A percentile compares a stretch with the other conserved stretches of the same genome.
Conservation (phyloP, 2,888 invertebrate species). For the Catonia carolina region DNA sequence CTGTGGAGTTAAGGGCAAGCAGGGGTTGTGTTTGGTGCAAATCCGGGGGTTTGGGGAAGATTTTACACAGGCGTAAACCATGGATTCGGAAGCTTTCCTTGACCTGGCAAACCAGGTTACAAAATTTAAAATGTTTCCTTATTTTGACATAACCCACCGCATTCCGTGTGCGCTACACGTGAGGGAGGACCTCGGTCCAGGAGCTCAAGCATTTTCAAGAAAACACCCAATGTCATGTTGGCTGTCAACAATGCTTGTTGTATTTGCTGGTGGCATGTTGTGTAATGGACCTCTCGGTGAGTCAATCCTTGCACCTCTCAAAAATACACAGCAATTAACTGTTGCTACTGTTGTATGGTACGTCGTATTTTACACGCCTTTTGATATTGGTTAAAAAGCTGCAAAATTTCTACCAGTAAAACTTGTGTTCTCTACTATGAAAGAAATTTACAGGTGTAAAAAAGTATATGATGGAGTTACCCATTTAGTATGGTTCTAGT, state of each 20-base stretch:
- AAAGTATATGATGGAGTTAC: slow-evolving; percentile 89
- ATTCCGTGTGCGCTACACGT: slow-evolving; percentile 90
- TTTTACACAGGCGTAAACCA: slow-evolving; percentile 41
- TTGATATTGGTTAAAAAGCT: slow-evolving; percentile 94
- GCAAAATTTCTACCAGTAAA: slow-evolving; percentile 92
- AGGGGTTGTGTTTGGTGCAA: too few relatives aligned
- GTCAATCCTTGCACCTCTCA: slow-evolving; percentile 89
- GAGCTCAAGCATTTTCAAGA: slow-evolving; percentile 85
- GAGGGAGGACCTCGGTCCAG: slow-evolving; percentile 88
- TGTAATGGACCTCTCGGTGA: slow-evolving; percentile 93
- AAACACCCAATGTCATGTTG: slow-evolving; percentile 97
- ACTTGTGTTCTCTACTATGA: slow-evolving; percentile 84
- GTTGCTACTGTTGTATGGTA: slow-evolving; percentile 95
- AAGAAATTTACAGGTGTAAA: slow-evolving; percentile 71
- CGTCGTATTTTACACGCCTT: slow-evolving; percentile 95
- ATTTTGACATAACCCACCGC: slow-evolving; percentile 98
- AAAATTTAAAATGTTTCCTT: slow-evolving; percentile 98
- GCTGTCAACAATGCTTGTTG: slow-evolving; percentile 96
- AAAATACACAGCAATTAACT: slow-evolving; percentile 87
- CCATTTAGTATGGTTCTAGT: too few relatives aligned
- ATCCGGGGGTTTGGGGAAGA: background rate
- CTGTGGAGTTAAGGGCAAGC: too few relatives aligned
- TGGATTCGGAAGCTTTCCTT: slow-evolving; percentile 95
- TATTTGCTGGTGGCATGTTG: slow-evolving; percentile 95
- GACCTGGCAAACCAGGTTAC: slow-evolving; percentile 98